Conservation (phyloP, 1,140 invertebrate species). For the Tyrophagus putrescentiae region DNA sequence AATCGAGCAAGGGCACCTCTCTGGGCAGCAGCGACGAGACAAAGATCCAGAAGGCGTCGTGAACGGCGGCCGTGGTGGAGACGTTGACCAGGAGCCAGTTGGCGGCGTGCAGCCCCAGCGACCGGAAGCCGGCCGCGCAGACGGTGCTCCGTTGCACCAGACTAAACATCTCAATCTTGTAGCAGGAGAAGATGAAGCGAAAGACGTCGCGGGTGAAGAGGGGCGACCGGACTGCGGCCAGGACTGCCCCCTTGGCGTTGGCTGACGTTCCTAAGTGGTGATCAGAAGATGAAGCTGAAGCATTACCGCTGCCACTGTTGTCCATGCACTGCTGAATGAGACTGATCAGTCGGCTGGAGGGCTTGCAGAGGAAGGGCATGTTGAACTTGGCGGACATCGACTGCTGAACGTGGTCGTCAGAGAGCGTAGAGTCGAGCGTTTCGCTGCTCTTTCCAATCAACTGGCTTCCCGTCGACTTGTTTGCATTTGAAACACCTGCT, state of each 20-base stretch:
- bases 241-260: too few relatives aligned
- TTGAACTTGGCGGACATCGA: constrained; percentile 32
- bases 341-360: constrained; percentile 51
- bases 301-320: not conserved
- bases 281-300: constrained; percentile 28
- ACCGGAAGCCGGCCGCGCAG: constrained; percentile 60
- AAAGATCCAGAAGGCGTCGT: constrained; percentile 92
- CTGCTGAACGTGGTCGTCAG: too few relatives aligned
- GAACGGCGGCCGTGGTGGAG: constrained; percentile 71
- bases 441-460: constrained; percentile 1
- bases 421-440: not conserved
- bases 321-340: constrained; percentile 28
- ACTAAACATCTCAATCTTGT: constrained; percentile 62
- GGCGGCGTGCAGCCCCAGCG: constrained; percentile 70
- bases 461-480: too few relatives aligned
- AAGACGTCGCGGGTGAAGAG: constrained; percentile 44
- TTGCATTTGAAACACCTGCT: too few relatives aligned
- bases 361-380: constrained; percentile 62
- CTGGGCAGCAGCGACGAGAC: constrained; percentile 45
- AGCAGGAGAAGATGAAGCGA: constrained; percentile 61
- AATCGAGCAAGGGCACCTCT: too few relatives aligned
- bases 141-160: constrained; percentile 64
- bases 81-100: constrained; percentile 87
- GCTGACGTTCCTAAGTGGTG: constrained; percentile 26
- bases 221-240: constrained; percentile 23